phyloP scores from a whole-genome alignment of 2,797 vertebrate species.

The Syncerus caffer region DNA sequence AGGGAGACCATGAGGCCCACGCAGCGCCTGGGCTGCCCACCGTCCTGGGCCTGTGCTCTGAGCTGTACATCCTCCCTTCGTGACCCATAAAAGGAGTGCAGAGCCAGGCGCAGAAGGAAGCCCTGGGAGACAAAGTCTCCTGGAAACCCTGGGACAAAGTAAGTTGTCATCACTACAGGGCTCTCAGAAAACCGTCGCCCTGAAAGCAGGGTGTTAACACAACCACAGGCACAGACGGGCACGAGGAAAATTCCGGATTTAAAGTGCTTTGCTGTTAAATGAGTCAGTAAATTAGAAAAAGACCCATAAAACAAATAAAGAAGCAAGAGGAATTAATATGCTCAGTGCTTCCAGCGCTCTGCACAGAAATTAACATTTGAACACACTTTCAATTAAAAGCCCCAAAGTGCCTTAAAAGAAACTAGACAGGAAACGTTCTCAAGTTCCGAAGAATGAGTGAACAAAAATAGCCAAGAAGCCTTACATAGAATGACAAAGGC shows the following conservation, averaged over 20 bases:
- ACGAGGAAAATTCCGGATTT: not conserved
- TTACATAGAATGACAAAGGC: not conserved
- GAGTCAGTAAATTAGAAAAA: not conserved
- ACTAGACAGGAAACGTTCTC: not conserved
- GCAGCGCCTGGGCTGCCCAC: not conserved
- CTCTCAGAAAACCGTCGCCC: not conserved
- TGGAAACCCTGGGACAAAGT: not conserved
- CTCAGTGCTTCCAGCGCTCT: not conserved
- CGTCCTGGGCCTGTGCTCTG: not conserved
- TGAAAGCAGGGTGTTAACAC: not conserved
- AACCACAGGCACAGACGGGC: not conserved
- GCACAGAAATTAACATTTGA: not conserved
- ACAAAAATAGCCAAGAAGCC: not conserved
- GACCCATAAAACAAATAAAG: not conserved
- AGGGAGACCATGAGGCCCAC: not conserved
- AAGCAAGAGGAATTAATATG: not conserved
- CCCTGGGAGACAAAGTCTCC: not conserved
- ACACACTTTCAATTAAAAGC: not conserved
- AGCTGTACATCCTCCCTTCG: not conserved
- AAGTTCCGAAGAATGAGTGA: not conserved
- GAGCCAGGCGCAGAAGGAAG: not conserved
- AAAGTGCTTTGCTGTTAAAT: not conserved
- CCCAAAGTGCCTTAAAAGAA: not conserved
- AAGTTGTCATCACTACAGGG: not conserved
- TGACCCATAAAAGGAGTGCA: not conserved